phyloP scores from a whole-genome alignment of 2,888 invertebrate genomes.

The Xestia rhomboidea region DNA sequence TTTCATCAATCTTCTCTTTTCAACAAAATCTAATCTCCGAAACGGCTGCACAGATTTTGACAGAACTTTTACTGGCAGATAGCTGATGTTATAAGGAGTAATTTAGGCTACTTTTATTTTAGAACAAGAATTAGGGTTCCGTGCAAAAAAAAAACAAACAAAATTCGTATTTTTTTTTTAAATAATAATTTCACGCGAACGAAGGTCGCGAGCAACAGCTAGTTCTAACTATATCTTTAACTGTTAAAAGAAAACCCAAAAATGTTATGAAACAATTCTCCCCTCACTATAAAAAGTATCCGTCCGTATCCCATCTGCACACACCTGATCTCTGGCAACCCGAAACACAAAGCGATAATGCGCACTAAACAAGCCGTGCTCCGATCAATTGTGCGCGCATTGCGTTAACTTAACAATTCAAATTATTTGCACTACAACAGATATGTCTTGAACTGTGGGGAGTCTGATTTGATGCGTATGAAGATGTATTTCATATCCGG shows the following conservation, averaged over 20 bases:
- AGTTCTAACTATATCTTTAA: no score
- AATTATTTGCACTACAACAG: slow-evolving; percentile 52
- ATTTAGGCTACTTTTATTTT: no score
- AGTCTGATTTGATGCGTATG: slow-evolving; percentile 42
- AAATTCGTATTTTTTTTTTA: no score
- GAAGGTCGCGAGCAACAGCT: no score
- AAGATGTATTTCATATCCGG: slow-evolving; percentile 10
- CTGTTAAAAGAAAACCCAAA: background rate
- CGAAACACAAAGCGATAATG: slow-evolving; percentile 57
- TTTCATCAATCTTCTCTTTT: no score
- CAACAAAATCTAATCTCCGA: no score
- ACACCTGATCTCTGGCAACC: slow-evolving; percentile 38
- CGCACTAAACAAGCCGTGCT: slow-evolving; percentile 44
- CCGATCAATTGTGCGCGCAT: slow-evolving; percentile 78
- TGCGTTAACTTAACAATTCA: slow-evolving; percentile 57
- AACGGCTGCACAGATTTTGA: no score
- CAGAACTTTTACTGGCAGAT: no score
- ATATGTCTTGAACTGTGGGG: slow-evolving; percentile 57
- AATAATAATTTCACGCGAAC: no score
- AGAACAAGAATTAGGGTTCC: no score
- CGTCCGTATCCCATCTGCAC: slow-evolving; percentile 19
- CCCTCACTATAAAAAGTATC: background rate
- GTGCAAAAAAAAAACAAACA: no score
- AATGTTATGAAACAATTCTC: background rate
- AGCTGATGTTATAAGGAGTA: no score